Base-by-base conservation (phyloP, 2,888 invertebrate genomes). In the Lymantria dispar region DNA sequence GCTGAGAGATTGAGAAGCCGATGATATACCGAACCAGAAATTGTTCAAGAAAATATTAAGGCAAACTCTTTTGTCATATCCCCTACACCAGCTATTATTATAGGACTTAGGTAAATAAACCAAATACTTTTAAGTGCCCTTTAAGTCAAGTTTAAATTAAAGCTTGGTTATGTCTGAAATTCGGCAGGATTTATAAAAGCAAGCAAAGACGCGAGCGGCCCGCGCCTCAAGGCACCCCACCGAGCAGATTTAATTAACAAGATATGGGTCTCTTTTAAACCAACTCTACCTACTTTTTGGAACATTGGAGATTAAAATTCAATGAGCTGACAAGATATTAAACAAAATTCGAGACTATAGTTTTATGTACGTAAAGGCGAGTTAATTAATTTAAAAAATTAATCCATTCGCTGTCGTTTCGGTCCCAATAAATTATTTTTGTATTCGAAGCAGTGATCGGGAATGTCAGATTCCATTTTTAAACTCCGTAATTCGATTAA, bases 201-300 rank as follows among this genome's bases (percentile, higher is more conserved):
- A 72, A 72, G 75, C 72, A 80, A 73, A 75, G 83, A 80, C 69
- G 73, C 74, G 62, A 74, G 73, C 75, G 76, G 73, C 80, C 69
- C 76, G 74, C 80, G 78, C 80, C 79, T 73, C 68, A 72, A 81
- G 83, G 83, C 86, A 71, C 85, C 89, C 88, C 71, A 79, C 87
- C 76, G 88, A 77, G 83, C 70, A 84, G 90, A 91, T 91, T 91
- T 91, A 90, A 91, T 91, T 91, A 91, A 90, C 87, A 82, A 89
- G 90, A 91, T 90, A 91, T 85, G 87, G 79, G 80, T 81, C 84
- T 86, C 86, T 87, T 88, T 87, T 80, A 87, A 85, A 87, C 83
- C 82, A 81, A 81, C 83, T 83, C 80, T 74, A 81, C 83, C 84
- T 77, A 87, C 84, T 86, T 87, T 88, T 87, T 74, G 83, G 85